phyloP scores from a whole-genome alignment of 2,113 vertebrate genomes.

The Cervus canadensis region DNA sequence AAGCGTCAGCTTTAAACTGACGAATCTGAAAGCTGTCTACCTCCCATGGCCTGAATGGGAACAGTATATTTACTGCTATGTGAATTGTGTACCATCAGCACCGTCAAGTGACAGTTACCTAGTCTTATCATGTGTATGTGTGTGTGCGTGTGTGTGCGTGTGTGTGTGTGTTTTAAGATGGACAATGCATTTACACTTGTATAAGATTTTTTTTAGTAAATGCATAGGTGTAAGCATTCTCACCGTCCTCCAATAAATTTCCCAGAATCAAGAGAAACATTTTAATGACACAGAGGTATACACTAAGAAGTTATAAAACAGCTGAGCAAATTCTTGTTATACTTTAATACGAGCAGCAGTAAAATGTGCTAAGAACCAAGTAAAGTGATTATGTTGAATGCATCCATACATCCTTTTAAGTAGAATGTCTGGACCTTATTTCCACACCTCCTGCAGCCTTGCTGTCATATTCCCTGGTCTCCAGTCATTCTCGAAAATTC shows the following conservation, averaged over 20 bases:
- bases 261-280: background rate
- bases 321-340: background rate
- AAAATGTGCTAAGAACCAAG: background rate
- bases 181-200: background rate
- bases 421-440: background rate
- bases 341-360: background rate
- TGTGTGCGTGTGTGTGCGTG: background rate
- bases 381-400: background rate
- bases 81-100: too few species aligned
- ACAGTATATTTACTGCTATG: too few species aligned
- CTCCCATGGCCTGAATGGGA: background rate
- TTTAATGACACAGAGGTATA: background rate
- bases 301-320: background rate
- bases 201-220: background rate
- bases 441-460: fast-evolving
- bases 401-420: background rate
- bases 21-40: background rate
- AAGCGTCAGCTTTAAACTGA: background rate
- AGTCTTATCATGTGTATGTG: fast-evolving
- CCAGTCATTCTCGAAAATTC: fast-evolving
- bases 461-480: background rate
- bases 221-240: background rate
- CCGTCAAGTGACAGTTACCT: background rate
- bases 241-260: background rate
- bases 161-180: background rate